A percentile compares a stretch with the other conserved stretches of the same genome.
Evolutionary conservation across 2,797 vertebrate genomes (phyloP).

Genomic region (Thunnus albacares): DNA sequence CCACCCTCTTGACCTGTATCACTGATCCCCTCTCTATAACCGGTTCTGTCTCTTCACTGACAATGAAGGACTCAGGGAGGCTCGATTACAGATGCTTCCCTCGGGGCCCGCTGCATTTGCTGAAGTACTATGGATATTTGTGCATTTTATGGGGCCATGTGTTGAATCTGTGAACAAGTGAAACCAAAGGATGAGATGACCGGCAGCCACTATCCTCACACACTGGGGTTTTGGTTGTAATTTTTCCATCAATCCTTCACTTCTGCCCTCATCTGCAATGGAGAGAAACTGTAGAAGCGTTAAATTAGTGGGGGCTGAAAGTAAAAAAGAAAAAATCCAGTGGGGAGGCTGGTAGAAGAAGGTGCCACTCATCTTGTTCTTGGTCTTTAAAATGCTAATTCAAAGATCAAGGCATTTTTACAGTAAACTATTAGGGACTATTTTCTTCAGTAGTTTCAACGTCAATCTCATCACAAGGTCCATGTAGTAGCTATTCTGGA

Average conservation of each 20-base stretch:
- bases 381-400: background rate
- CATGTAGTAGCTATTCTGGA: background rate
- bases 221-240: background rate
- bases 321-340: background rate
- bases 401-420: too few relatives aligned
- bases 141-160: slow-evolving; percentile 30
- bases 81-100: slow-evolving; percentile 69
- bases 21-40: slow-evolving; percentile 73
- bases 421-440: background rate
- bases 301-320: background rate
- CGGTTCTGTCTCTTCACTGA: slow-evolving; percentile 74
- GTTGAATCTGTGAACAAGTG: slow-evolving; percentile 34
- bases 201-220: background rate
- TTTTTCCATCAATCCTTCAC: background rate
- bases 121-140: slow-evolving; percentile 14
- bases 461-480: background rate
- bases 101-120: slow-evolving; percentile 30
- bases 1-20: slow-evolving; percentile 82
- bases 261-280: background rate
- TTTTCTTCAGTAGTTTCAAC: background rate
- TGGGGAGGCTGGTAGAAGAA: background rate
- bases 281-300: slow-evolving; percentile 6
- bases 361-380: background rate
- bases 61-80: slow-evolving; percentile 67
- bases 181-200: background rate